phyloP scores from a whole-genome alignment of 2,113 vertebrate species.

The Ageneiosus marmoratus region DNA sequence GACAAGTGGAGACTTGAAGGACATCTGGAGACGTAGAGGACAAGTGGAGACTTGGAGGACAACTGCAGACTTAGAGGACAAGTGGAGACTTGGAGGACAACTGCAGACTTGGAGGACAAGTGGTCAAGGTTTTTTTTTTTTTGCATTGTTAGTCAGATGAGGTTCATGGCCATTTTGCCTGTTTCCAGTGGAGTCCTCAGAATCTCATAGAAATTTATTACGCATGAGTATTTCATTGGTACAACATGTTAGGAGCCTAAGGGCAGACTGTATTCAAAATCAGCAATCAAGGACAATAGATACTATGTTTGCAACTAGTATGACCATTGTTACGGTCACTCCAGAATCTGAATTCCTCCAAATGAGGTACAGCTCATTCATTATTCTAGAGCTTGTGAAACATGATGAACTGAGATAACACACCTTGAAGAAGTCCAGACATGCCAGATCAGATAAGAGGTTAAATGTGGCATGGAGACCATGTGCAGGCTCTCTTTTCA shows the following conservation, averaged over 20 bases:
- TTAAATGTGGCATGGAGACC: neutral
- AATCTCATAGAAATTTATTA: neutral
- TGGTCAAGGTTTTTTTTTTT: neutral
- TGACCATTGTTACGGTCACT: neutral
- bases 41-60: too few relatives aligned
- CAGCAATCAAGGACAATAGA: neutral
- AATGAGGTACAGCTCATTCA: neutral
- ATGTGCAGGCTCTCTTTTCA: neutral
- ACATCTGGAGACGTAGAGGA: too few relatives aligned
- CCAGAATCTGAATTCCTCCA: neutral
- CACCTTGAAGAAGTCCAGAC: neutral
- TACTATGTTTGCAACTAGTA: neutral
- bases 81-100: too few relatives aligned
- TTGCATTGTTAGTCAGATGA: neutral
- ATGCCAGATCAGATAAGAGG: neutral
- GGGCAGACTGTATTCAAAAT: neutral
- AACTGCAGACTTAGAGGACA: too few relatives aligned
- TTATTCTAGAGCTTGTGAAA: neutral
- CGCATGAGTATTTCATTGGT: neutral
- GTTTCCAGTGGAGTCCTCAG: neutral
- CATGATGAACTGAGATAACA: neutral
- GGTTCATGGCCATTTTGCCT: neutral
- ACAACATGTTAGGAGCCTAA: neutral
- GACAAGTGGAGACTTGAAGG: too few relatives aligned
- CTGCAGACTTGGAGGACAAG: neutral